Percentiles rank a stretch among this genome's conserved stretches.
Conservation (phyloP, 2,113 vertebrate genomes). For the Pandion haliaetus region DNA sequence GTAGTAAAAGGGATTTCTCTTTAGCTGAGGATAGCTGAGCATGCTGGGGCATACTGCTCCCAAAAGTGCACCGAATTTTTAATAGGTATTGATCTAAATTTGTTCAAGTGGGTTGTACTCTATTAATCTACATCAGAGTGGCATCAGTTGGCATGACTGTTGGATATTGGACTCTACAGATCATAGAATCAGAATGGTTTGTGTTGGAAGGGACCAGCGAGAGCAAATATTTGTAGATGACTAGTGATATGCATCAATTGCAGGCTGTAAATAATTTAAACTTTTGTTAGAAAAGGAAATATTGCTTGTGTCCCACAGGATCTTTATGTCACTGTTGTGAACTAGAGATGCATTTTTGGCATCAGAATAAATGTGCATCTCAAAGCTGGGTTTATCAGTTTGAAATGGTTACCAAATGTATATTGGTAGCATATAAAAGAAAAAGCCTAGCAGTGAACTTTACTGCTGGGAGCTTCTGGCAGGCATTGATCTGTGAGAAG, state of each 20-base stretch:
- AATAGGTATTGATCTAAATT: neutral
- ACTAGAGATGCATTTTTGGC: neutral
- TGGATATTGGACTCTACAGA: neutral
- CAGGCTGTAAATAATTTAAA: neutral
- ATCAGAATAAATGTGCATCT: neutral
- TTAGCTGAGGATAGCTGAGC: neutral
- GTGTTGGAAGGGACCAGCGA: neutral
- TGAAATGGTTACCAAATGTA: neutral
- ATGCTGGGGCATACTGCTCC: neutral
- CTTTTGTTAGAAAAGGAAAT: neutral
- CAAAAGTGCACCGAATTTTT: neutral
- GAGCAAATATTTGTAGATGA: neutral
- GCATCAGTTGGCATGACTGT: neutral
- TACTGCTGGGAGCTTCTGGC: neutral
- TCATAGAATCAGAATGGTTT: too few relatives aligned
- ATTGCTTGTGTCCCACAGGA: neutral
- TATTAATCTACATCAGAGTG: neutral
- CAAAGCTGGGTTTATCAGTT: neutral
- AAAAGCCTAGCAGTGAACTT: neutral
- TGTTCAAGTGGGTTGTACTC: neutral
- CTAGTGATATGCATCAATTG: neutral
- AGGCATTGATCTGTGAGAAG: neutral
- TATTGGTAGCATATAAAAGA: neutral
- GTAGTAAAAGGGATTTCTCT: neutral
- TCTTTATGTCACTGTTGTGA: neutral